Evolutionary conservation across 2,888 invertebrate genomes (phyloP), one percentile per base, ranked within the genome.

Genomic region (Diplolepis rosae): DNA sequence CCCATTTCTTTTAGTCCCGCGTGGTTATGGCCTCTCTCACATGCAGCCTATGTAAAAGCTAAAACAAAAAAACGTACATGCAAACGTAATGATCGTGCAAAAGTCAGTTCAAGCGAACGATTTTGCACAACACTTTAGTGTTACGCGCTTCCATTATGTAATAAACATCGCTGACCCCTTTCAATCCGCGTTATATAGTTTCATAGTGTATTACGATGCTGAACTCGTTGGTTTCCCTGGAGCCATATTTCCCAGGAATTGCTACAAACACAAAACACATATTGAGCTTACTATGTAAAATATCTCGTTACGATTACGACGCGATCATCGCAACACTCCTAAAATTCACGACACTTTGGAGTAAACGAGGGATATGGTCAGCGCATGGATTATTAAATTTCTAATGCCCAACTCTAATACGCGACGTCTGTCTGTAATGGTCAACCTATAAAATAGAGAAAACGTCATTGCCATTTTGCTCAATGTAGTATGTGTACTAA

Each of bases 381-480:
- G 77, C 73, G 69, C 78, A 80, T 82, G 85, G 84, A 84, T 87
- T 85, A 85, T 86, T 84, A 84, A 85, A 86, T 82, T 85, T 70
- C 74, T 66, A 66, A 73, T 72, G 74, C 71, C 70, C 69, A 68
- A 72, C 74, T 75, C 77, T 70, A 76, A 79, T 80, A 74, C 74
- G 76, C 74, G 75, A 71, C 52, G 15, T 52, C 27, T n/a, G 77
- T 74, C 71, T 74, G 72, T 78, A 75, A 81, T 80, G 79, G 76
- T 76, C 71, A 72, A 67, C 61, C 74, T 72, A 75, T 80, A 80
- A 80, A 78, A 71, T 35, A 68, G 45, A 66, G 51, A 70, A 69
- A 67, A 68, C 69, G 67, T 56, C 68, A 30, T 70, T 61, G 68
- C 45, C 65, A 68, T 74, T 66, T 48, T 24, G 39, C 69, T 67